Evolutionary conservation across 2,888 invertebrate species (phyloP).

Genomic region (Standfussiana lucernea): DNA sequence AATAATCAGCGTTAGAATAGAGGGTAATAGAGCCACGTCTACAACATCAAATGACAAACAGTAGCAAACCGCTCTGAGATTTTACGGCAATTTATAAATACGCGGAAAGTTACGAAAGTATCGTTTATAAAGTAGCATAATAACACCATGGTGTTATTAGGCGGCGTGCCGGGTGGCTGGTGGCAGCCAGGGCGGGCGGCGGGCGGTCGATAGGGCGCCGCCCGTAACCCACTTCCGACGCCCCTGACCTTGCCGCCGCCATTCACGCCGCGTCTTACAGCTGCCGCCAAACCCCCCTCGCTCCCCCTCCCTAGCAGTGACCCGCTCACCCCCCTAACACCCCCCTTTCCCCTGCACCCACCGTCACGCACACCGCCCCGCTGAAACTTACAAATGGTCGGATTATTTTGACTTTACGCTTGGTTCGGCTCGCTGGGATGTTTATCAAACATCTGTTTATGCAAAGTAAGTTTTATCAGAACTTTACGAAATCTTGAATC

Average conservation of each 20-base stretch:
- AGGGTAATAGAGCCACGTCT: slow-evolving; percentile 4
- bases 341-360: slow-evolving; percentile 58
- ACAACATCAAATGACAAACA: slow-evolving; percentile 18
- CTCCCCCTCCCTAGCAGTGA: slow-evolving; percentile 68
- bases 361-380: slow-evolving; percentile 64
- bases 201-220: slow-evolving; percentile 88
- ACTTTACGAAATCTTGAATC: slow-evolving; percentile 39
- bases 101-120: slow-evolving; percentile 51
- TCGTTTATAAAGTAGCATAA: slow-evolving; percentile 60
- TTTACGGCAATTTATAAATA: slow-evolving; percentile 33
- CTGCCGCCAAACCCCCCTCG: slow-evolving; percentile 70
- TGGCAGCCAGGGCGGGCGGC: slow-evolving; percentile 60
- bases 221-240: slow-evolving; percentile 90
- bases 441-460: slow-evolving; percentile 71
- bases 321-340: slow-evolving; percentile 66
- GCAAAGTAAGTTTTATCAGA: slow-evolving; percentile 58
- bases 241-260: slow-evolving; percentile 90
- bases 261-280: slow-evolving; percentile 87
- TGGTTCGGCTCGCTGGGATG: slow-evolving; percentile 70
- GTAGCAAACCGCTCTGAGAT: slow-evolving; percentile 12
- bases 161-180: slow-evolving; percentile 63
- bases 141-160: slow-evolving; percentile 64
- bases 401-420: slow-evolving; percentile 79
- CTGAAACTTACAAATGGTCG: slow-evolving; percentile 79
- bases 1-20: background rate